Conservation (phyloP, 2,113 vertebrate species). For the Salminus brasiliensis region DNA sequence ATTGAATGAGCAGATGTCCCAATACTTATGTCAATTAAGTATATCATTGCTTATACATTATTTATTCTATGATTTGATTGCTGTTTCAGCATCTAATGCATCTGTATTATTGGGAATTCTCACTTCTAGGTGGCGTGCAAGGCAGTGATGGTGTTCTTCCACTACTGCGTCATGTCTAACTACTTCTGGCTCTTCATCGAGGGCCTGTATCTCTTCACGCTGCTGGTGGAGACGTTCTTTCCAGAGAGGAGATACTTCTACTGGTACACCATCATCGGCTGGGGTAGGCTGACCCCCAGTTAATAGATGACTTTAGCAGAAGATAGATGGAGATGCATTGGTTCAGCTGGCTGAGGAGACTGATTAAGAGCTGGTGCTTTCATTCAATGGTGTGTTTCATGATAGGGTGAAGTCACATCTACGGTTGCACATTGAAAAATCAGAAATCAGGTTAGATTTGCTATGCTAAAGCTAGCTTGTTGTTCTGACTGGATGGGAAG, state of each 20-base stretch:
- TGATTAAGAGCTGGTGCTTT: too few species aligned
- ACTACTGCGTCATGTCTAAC: constrained; percentile 99
- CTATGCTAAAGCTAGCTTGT: too few species aligned
- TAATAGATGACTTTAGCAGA: neutral
- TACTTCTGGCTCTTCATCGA: constrained; percentile 99
- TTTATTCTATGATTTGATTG: too few species aligned
- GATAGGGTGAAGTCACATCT: too few species aligned
- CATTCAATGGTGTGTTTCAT: too few species aligned
- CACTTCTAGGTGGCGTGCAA: constrained; percentile 90
- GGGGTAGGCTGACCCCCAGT: constrained; percentile 67
- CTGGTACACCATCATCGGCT: constrained; percentile 86
- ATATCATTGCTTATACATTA: too few species aligned
- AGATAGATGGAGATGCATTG: neutral
- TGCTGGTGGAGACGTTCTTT: constrained; percentile 97
- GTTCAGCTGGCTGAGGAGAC: too few species aligned
- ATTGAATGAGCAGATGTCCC: too few species aligned
- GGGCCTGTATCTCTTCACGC: constrained; percentile 94
- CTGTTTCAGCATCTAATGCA: neutral
- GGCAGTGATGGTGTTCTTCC: constrained; percentile 97
- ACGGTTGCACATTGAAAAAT: too few species aligned
- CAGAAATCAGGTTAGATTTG: too few species aligned
- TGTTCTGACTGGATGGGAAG: too few species aligned
- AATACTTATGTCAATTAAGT: too few species aligned
- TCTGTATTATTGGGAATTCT: neutral
- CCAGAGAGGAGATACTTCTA: constrained; percentile 97